Base-by-base conservation (phyloP, 2,888 invertebrate genomes). In the Melinaea marsaeus region DNA sequence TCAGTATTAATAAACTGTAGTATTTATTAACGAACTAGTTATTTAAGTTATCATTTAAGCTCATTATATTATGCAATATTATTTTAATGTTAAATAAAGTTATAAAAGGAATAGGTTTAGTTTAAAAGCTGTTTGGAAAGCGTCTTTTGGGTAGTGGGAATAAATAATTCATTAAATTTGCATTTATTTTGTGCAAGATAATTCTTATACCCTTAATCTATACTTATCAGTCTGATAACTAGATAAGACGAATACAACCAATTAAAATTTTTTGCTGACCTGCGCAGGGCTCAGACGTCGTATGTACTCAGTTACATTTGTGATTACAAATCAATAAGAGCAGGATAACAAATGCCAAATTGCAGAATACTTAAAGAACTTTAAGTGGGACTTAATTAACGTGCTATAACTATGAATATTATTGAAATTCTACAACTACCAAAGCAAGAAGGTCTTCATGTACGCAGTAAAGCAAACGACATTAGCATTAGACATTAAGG, bases 381-480 rank as follows among this genome's bases (percentile, higher is more conserved):
- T 51, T 51, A 32, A 51, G 51, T 51, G 51, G 51, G 51, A 51
- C 51, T 32, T 51, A 51, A 32, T 32, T 51, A 51, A 51, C 9
- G 7, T 51, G 22, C 51, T 51, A 51, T 32, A 51, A 51, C 51
- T 58, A 63, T 63, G 54, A 60, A 60, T 42, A 66, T 67, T 72
- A 78, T 51, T 71, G 73, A 79, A 77, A 66, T 69, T 73, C 81
- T 83, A 81, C 73, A 69, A 71, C 82, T 84, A 86, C 74, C 59
- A 79, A 86, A 85, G 85, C 85, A 84, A 83, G 64, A 62, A 63
- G 65, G 66, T 79, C 75, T 80, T 83, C 81, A 54, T 64, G 74
- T 76, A 75, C 74, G 79, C 80, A 83, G 84, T 81, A 81, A 83
- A 84, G 84, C 84, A 82, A 81, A 78, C 72, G 75, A 77, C 73